These are phyloP conservation scores for Garrulus glandarius DNA, from an alignment of 2,797 vertebrate species.

Conservation along the genomic window DNA sequence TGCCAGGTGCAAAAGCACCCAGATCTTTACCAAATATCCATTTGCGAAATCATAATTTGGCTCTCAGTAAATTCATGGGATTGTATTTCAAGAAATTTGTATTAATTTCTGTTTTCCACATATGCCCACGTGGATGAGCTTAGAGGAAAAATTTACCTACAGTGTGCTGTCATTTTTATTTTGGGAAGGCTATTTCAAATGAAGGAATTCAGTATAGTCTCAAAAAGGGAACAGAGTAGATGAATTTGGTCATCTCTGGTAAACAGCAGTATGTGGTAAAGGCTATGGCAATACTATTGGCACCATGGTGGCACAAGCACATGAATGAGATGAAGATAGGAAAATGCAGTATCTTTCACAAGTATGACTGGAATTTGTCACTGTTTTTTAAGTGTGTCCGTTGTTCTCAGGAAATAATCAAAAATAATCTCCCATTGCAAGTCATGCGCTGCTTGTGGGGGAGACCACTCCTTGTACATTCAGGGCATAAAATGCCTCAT, in stretches of 20 bases:
- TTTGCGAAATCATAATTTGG: neutral
- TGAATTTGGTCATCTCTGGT: neutral
- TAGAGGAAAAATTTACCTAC: neutral
- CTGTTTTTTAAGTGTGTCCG: neutral
- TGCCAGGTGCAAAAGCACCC: neutral
- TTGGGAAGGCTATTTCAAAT: neutral
- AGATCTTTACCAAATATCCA: neutral
- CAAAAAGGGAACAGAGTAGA: neutral
- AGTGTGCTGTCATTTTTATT: neutral
- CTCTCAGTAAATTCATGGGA: neutral
- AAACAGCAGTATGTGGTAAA: neutral
- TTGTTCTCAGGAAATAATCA: neutral
- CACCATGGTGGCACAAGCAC: neutral
- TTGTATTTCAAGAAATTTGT: neutral
- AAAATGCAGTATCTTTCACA: neutral
- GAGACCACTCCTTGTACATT: neutral
- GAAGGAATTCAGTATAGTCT: neutral
- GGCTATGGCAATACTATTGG: neutral
- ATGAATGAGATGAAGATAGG: neutral
- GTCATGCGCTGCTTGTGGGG: neutral
- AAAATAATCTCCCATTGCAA: neutral
- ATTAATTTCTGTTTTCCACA: neutral
- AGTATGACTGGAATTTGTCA: neutral
- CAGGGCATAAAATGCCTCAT: neutral
- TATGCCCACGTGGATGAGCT: accelerated